Percentiles rank a stretch among this genome's conserved stretches.
Evolutionary conservation across 2,888 invertebrate genomes (phyloP).

Genomic region (Hydroisotoma schaefferi): DNA sequence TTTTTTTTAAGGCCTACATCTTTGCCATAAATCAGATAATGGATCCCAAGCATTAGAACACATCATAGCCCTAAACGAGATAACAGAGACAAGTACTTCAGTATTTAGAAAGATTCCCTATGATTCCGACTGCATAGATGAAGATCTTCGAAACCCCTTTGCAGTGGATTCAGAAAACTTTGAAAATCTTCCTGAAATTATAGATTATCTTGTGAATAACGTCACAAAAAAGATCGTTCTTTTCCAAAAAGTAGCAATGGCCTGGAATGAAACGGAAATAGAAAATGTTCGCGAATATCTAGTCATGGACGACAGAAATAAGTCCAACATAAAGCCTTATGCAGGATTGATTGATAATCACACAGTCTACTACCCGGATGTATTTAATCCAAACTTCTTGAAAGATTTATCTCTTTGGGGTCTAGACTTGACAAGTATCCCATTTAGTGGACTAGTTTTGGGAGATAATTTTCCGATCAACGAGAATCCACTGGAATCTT

Average conservation of each 20-base stretch:
- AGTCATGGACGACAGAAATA: constrained; percentile 9
- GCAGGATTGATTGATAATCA: constrained; percentile 15
- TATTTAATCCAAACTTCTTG: constrained; percentile 19
- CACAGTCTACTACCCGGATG: constrained; percentile 26
- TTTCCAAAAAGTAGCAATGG: constrained; percentile 23
- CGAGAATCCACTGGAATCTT: constrained; percentile 19
- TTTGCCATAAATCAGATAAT: constrained; percentile 52
- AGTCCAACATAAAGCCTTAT: constrained; percentile 12
- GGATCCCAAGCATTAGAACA: constrained; percentile 49
- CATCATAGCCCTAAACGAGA: constrained; percentile 23
- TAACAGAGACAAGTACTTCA: background rate
- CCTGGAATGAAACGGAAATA: constrained; percentile 6
- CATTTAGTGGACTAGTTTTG: constrained; percentile 36
- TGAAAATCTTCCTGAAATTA: constrained; percentile 27
- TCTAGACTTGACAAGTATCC: constrained; percentile 4
- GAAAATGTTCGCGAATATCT: background rate
- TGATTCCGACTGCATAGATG: constrained; percentile 56
- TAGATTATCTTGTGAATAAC: constrained; percentile 5
- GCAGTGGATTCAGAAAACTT: constrained; percentile 32
- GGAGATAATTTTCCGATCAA: constrained; percentile 43
- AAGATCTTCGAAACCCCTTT: constrained; percentile 51
- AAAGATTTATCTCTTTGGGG: background rate
- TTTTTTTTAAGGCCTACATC: too few species aligned
- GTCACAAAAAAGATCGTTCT: constrained; percentile 23
- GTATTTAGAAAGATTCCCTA: constrained; percentile 47